Evolutionary conservation across 1,140 invertebrate species (phyloP), one percentile per base, ranked within the genome.

Genomic region (Leptopilina clavipes): DNA sequence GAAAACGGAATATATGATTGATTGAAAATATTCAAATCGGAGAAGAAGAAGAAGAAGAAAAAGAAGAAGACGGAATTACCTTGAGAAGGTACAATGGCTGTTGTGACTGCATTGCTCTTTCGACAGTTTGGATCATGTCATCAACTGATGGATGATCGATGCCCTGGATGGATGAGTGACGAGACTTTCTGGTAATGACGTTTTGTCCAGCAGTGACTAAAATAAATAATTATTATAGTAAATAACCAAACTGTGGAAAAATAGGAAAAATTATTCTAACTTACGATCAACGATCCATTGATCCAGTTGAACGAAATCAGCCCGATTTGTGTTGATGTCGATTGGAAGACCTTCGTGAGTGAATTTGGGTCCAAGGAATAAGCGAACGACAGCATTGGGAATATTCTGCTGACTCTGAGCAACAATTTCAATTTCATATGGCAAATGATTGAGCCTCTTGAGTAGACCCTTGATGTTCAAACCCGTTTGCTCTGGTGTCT

Each of bases 221-320:
- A 43, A 59, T 3, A 45, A 48, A 14, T n/a, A 44, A n/a, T n/a
- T n/a, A n/a, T n/a, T n/a, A n/a, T n/a, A n/a, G n/a, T n/a, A n/a
- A n/a, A n/a, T n/a, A n/a, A n/a, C n/a, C n/a, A n/a, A n/a, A n/a
- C n/a, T n/a, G n/a, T n/a, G n/a, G n/a, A n/a, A n/a, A n/a, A 40
- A 40, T 6, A 43, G 6, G 18, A 18, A 12, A 25, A n/a, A 31
- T 31, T 31, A 31, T 31, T 31, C 40, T 56, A 76, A 84, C 91
- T 82, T 76, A 91, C 88, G 87, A 73, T 93, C 91, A 82, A 93
- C 92, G 37, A 92, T 82, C 87, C 95, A 96, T 84, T 92, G 93
- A 81, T 96, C 95, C 73, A 95, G 87, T 87, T 94, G 92, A 70
- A 93, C 89, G 89, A 93, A 93, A 83, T 92, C 91, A 44, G 92